phyloP scores from a whole-genome alignment of 2,888 invertebrate species.

The Neoitamus cyanurus region DNA sequence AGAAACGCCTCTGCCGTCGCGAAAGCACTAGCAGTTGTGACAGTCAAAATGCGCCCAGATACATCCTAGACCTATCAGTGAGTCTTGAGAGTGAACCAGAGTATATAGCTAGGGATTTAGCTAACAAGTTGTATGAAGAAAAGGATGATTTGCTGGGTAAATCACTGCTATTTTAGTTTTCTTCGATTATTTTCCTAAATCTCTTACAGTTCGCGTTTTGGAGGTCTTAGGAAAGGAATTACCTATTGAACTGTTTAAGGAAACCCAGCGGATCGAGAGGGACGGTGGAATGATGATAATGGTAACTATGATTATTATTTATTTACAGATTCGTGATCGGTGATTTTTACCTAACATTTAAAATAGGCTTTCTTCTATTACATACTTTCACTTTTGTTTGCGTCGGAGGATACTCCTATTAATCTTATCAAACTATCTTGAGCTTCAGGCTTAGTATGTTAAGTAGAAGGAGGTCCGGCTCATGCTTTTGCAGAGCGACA shows the following conservation, averaged over 20 bases:
- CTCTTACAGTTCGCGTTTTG: conserved; percentile 73
- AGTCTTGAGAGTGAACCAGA: conserved; percentile 69
- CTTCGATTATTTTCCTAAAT: neutral
- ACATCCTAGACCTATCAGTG: conserved; percentile 71
- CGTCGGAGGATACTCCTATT: no score
- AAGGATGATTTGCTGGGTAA: conserved; percentile 80
- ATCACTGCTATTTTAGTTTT: conserved; percentile 54
- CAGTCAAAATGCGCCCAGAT: conserved; percentile 64
- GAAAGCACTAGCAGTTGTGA: conserved; percentile 68
- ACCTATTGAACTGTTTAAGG: conserved; percentile 79
- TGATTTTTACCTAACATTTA: no score
- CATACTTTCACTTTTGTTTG: no score
- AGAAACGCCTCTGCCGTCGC: conserved; percentile 59
- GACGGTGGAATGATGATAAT: conserved; percentile 88
- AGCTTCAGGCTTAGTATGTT: no score
- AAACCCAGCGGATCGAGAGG: conserved; percentile 84
- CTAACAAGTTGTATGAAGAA: conserved; percentile 78
- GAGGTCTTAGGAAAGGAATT: conserved; percentile 77
- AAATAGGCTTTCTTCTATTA: no score
- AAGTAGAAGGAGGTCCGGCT: no score
- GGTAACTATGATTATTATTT: conserved; percentile 67
- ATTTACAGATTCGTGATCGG: no score
- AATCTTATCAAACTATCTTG: no score
- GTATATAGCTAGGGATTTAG: conserved; percentile 77
- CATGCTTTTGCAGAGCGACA: no score